Percentiles rank a stretch among this genome's conserved stretches.
Evolutionary conservation across 2,797 vertebrate genomes (phyloP).

Genomic region (Antennarius maculatus): DNA sequence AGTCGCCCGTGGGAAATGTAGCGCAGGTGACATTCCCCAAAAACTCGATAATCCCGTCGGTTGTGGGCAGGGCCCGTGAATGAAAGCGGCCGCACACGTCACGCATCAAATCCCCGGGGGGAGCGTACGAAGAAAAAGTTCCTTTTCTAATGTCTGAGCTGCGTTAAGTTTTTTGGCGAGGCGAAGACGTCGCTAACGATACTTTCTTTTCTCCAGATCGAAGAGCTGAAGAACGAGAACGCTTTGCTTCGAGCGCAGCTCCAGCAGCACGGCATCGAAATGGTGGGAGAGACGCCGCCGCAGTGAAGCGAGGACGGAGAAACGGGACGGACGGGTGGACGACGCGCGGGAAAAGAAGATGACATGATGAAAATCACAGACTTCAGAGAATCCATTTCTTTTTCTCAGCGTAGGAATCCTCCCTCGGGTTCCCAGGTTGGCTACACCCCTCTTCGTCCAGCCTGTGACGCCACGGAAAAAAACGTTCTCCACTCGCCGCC

Average conservation of each 20-base stretch:
- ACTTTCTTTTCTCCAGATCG: conserved; percentile 79
- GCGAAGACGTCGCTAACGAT: conserved; percentile 46
- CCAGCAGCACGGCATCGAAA: conserved; percentile 87
- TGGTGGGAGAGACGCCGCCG: conserved; percentile 80
- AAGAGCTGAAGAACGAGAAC: conserved; percentile 91
- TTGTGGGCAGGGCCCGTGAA: conserved; percentile 57
- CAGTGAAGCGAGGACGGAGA: conserved; percentile 72
- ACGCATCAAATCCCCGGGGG: conserved; percentile 46
- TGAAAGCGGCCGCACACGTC: conserved; percentile 37
- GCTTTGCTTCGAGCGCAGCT: conserved; percentile 87
- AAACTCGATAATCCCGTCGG: conserved; percentile 62
- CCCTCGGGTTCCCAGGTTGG: conserved; percentile 45
- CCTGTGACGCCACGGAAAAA: conserved; percentile 56
- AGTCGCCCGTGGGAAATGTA: conserved; percentile 54
- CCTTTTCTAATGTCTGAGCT: conserved; percentile 48
- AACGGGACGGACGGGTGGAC: conserved; percentile 19
- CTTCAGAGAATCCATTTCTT: conserved; percentile 58
- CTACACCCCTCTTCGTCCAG: conserved; percentile 41
- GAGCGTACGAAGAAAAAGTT: conserved; percentile 47
- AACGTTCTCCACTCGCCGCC: conserved; percentile 50
- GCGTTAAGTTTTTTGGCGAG: conserved; percentile 32
- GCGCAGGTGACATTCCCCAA: conserved; percentile 58
- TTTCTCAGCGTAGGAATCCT: conserved; percentile 53
- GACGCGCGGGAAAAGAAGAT: conserved; percentile 19
- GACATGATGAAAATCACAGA: conserved; percentile 33